Percentiles rank a stretch among this genome's conserved stretches.
These are phyloP conservation scores for Archips xylosteana DNA, from an alignment of 2,888 invertebrate species.

Conservation along the genomic window DNA sequence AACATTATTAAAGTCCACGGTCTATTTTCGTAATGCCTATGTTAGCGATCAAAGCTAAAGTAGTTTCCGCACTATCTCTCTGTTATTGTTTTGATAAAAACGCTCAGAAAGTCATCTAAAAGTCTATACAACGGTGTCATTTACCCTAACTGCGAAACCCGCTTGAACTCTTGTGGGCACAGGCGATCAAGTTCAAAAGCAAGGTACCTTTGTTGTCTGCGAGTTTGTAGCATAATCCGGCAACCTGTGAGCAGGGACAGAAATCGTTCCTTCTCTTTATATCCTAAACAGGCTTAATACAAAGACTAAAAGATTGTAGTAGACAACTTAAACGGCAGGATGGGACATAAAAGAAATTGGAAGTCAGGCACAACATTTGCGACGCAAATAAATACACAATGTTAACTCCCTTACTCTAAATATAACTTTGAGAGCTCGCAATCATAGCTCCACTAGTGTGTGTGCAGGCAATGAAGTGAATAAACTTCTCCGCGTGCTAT, in stretches of 20 bases:
- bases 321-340: constrained; percentile 6
- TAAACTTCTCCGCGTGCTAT: constrained; percentile 19
- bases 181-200: constrained; percentile 29
- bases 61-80: not conserved
- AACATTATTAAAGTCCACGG: not conserved
- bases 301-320: constrained; percentile 3
- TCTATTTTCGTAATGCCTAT: not conserved
- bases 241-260: constrained; percentile 19
- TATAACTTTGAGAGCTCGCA: constrained; percentile 9
- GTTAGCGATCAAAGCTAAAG: not conserved
- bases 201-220: constrained; percentile 39
- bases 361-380: not conserved
- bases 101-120: constrained; percentile 1
- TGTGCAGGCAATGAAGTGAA: constrained; percentile 23
- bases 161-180: constrained; percentile 28
- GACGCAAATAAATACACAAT: constrained; percentile 12
- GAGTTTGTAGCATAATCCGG: constrained; percentile 23
- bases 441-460: constrained; percentile 22
- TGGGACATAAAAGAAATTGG: not conserved
- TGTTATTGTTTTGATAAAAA: constrained; percentile 1
- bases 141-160: constrained; percentile 25
- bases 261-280: constrained; percentile 22
- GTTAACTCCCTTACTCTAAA: constrained; percentile 2
- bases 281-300: constrained; percentile 18
- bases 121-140: constrained; percentile 16